Base-by-base conservation (phyloP, 1,140 invertebrate species). In the Drosophila jambulina region DNA sequence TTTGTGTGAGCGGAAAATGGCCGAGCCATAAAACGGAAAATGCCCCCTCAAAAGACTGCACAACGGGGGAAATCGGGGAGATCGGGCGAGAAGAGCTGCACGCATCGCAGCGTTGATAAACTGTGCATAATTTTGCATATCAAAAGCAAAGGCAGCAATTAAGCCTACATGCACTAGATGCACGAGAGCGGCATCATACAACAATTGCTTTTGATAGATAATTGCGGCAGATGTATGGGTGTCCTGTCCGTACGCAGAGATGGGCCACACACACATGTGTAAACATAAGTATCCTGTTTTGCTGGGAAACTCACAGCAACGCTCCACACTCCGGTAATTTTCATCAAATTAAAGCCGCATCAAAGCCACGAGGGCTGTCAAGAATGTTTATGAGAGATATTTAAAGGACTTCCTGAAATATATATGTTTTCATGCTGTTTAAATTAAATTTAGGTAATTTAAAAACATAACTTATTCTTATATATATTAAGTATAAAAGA, bases 81-180 rank as follows among this genome's bases (percentile, higher is more conserved):
- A 51, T 40, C 34, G 67, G 61, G 45, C 56, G 46, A 58, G 23
- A 69, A 71, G 17, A 58, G 38, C 61, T 67, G 68, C 57, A 82
- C 57, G 61, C 77, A 70, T 74, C 58, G 64, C 74, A 77, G 78
- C 67, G 84, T 80, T 88, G 86, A 88, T 88, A 84, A 78, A 88
- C 80, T 80, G 77, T 80, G 84, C 80, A 88, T 79, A 84, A 87
- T 87, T 87, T 88, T 88, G 80, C 84, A 87, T 88, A 83, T 87
- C 80, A 88, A 82, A 83, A 82, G 80, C 75, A 86, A 87, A 69
- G 72, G 76, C 79, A 83, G 80, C 84, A 87, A 87, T 87, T 87
- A 88, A 87, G 75, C 80, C 65, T 80, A 65, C 80, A 82, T 64
- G 27, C 60, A 82, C 71, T 61, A 49, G 77, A 86, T 71, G 56